Conservation (phyloP, 2,113 vertebrate species). For the Centropus unirufus region DNA sequence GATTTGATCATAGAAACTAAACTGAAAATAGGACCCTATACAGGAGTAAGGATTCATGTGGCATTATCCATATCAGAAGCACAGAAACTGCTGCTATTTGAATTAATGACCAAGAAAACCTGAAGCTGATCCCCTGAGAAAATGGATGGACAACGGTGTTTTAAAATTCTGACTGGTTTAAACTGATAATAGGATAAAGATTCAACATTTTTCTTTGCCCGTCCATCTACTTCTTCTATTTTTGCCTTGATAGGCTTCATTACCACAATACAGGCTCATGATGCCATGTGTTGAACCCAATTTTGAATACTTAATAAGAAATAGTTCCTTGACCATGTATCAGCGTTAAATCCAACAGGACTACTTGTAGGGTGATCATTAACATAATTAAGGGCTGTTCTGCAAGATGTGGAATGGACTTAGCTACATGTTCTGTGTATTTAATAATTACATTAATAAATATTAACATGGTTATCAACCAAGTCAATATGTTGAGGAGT, state of each 20-base stretch:
- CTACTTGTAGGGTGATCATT: neutral
- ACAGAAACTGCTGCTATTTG: neutral
- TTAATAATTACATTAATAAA: neutral
- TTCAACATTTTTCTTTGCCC: constrained; percentile 12
- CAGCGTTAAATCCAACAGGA: neutral
- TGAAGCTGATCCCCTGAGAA: neutral
- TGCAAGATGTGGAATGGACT: neutral
- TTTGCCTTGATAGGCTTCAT: neutral
- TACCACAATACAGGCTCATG: neutral
- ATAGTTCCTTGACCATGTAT: neutral
- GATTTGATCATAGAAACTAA: neutral
- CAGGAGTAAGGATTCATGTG: neutral
- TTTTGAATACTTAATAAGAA: constrained; percentile 15
- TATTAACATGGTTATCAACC: neutral
- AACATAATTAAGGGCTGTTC: neutral
- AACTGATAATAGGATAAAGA: constrained; percentile 9
- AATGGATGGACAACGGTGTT: neutral
- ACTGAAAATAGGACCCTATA: neutral
- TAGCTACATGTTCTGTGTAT: neutral
- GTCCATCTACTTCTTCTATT: neutral
- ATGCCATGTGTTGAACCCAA: neutral
- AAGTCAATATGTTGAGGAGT: neutral
- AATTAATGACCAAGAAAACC: neutral
- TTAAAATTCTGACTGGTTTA: neutral
- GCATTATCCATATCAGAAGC: neutral